Evolutionary conservation across 2,888 invertebrate genomes (phyloP), one percentile per base, ranked within the genome.

Genomic region (Trachelus troglodyta): DNA sequence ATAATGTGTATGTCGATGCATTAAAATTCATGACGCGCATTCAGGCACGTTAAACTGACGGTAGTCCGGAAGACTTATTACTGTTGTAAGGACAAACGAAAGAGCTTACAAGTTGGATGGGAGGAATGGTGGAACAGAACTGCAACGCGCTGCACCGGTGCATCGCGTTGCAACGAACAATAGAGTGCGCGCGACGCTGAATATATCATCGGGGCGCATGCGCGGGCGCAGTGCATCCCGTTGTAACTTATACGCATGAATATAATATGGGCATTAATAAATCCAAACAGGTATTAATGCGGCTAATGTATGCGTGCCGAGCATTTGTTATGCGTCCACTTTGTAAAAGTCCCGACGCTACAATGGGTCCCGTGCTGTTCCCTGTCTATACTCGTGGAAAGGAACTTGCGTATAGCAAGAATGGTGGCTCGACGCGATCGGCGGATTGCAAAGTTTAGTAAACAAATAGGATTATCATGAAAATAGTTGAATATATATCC

Each of bases 241-340:
- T 75, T 69, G 77, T 83, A 83, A 86, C 83, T 82, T 84, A 81
- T 84, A 83, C 84, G 84, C 84, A 89, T 85, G 88, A 89, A 89
- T 90, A 89, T 90, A 88, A 90, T 90, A 89, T 87, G 89, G 87
- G 85, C 89, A 90, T 90, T 90, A 90, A 90, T 90, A 90, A 90
- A 90, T 90, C 86, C 87, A 87, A 88, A 85, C 87, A 85, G 84
- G 86, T 90, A 90, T 90, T 90, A 90, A 90, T 88, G 87, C 89
- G 88, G 87, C 89, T 91, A 90, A 90, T 89, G 89, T 88, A 89
- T 89, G 89, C 89, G 84, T 83, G 84, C 81, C 83, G 82, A 81
- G 86, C 87, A 90, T 90, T 89, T 90, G 90, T 90, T 90, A 87
- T 81, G 83, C 85, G 87, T 86, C 88, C 84, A 87, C 85, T 85